Percentiles rank a stretch among this genome's conserved stretches.
phyloP scores from a whole-genome alignment of 2,113 vertebrate genomes.

The Sander vitreus region DNA sequence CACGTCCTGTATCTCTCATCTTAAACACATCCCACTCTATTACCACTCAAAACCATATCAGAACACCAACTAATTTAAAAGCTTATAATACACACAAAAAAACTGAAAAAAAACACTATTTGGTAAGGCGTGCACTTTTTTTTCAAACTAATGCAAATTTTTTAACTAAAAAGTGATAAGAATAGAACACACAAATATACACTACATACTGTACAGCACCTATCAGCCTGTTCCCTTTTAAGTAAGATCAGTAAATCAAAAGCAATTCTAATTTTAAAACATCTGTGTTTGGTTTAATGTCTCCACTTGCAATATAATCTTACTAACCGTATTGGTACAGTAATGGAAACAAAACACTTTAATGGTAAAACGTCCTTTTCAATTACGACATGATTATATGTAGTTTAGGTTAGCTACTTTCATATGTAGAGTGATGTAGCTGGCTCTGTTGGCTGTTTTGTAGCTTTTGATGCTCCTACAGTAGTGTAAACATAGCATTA shows the following conservation, averaged over 20 bases:
- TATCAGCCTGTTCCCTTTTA: neutral
- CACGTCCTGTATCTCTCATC: slow-evolving; percentile 41
- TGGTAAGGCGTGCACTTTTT: neutral
- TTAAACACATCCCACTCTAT: slow-evolving; percentile 38
- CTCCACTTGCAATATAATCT: neutral
- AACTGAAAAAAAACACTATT: neutral
- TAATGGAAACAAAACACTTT: neutral
- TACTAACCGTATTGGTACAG: neutral
- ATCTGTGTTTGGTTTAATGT: neutral
- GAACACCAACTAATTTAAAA: slow-evolving; percentile 23
- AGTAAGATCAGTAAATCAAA: neutral
- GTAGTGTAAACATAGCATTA: neutral
- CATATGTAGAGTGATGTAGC: neutral
- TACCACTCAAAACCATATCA: slow-evolving; percentile 30
- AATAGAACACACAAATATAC: neutral
- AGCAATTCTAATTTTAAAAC: neutral
- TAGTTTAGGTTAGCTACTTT: neutral
- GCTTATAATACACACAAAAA: neutral
- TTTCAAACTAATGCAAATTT: neutral
- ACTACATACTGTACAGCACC: neutral
- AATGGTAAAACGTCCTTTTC: neutral
- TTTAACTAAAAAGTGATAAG: neutral
- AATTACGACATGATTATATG: neutral
- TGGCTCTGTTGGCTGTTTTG: too few relatives aligned
- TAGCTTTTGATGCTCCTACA: too few relatives aligned